A percentile compares a stretch with the other conserved stretches of the same genome.
Conservation (phyloP, 2,888 invertebrate species). For the Apamea sordens region DNA sequence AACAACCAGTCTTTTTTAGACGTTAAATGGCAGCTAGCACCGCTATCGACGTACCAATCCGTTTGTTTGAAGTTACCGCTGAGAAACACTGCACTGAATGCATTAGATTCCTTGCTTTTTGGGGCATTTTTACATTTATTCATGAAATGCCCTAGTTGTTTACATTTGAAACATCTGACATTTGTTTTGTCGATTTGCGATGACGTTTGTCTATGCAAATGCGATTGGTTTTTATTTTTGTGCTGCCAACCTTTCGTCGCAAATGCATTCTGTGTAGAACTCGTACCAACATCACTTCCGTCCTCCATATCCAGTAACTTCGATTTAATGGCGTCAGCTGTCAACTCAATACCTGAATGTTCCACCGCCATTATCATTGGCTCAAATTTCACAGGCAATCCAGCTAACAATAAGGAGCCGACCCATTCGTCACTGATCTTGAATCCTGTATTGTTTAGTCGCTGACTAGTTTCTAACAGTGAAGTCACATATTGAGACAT, state of each 20-base stretch:
- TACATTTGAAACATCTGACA: conserved; percentile 25
- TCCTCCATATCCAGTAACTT: conserved; percentile 55
- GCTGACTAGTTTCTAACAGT: conserved; percentile 60
- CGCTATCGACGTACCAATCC: conserved; percentile 39
- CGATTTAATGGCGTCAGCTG: conserved; percentile 56
- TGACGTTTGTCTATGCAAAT: not conserved
- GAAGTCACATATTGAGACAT: conserved; percentile 64
- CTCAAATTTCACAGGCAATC: conserved; percentile 49
- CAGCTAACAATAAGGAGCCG: conserved; percentile 55
- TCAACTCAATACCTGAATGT: conserved; percentile 51
- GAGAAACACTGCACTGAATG: conserved; percentile 57
- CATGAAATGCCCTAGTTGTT: not conserved
- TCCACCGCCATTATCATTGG: conserved; percentile 63
- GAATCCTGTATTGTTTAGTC: conserved; percentile 61
- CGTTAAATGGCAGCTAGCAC: conserved; percentile 26
- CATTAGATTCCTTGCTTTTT: conserved; percentile 33
- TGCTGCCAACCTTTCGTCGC: conserved; percentile 11
- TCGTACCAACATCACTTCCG: not conserved
- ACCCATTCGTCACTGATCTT: conserved; percentile 61
- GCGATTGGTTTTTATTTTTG: not conserved
- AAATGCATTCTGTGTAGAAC: conserved; percentile 24
- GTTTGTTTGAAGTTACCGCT: conserved; percentile 15
- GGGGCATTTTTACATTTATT: no score
- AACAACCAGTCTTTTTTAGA: conserved; percentile 18
- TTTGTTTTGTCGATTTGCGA: not conserved